Evolutionary conservation across 2,888 invertebrate genomes (phyloP).

Genomic region (Parnassius apollo): DNA sequence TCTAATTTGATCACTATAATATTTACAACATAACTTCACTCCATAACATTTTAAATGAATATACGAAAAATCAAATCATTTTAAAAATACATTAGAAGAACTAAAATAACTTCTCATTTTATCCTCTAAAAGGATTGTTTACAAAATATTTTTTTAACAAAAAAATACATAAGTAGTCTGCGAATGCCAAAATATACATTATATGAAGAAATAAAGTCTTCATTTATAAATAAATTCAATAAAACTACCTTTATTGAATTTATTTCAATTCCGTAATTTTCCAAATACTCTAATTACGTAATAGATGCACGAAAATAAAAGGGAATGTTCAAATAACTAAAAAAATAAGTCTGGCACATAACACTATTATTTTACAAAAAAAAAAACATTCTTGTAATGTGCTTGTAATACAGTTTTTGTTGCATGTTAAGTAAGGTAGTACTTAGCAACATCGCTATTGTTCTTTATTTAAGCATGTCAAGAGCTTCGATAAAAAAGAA

Average conservation of each 20-base stretch:
- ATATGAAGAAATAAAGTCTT: conserved; percentile 33
- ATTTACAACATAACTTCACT: conserved; percentile 59
- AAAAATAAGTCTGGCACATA: too few relatives aligned
- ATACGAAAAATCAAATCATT: conserved; percentile 27
- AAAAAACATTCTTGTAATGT: too few relatives aligned
- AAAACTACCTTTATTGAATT: not conserved
- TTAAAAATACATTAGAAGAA: conserved; percentile 14
- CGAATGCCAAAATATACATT: conserved; percentile 57
- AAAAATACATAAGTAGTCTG: conserved; percentile 13
- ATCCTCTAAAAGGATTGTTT: conserved; percentile 10
- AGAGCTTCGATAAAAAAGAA: too few relatives aligned
- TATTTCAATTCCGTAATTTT: not conserved
- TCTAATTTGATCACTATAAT: conserved; percentile 55
- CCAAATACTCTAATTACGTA: too few relatives aligned
- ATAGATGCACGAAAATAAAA: too few relatives aligned
- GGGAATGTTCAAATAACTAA: too few relatives aligned
- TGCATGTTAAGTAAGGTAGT: too few relatives aligned
- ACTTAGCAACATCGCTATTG: too few relatives aligned
- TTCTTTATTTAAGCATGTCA: too few relatives aligned
- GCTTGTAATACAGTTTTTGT: too few relatives aligned
- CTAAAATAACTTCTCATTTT: conserved; percentile 10
- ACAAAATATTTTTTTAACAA: conserved; percentile 12
- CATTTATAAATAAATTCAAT: conserved; percentile 1
- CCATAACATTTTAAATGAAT: conserved; percentile 26
- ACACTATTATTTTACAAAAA: too few relatives aligned